Evolutionary conservation across 2,797 vertebrate genomes (phyloP).

Genomic region (Liasis olivaceus): DNA sequence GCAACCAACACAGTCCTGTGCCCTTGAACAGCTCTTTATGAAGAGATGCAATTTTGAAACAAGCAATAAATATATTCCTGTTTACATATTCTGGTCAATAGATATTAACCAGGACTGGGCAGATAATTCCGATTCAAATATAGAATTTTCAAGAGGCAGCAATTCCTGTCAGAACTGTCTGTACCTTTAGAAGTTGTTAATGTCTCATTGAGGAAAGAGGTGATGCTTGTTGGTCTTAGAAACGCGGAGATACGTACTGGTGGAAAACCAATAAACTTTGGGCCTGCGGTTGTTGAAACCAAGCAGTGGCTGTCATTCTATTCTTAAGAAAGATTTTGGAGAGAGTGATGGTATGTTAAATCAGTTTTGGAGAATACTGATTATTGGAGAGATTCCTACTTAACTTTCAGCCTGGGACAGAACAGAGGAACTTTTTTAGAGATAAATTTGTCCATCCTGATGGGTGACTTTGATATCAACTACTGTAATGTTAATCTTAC

Average conservation of each 20-base stretch:
- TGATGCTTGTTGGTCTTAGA: background rate
- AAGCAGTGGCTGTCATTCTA: background rate
- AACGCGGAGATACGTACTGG: background rate
- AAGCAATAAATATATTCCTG: background rate
- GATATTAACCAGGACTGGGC: background rate
- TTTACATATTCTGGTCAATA: background rate
- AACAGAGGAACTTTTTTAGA: background rate
- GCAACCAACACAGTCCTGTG: constrained; percentile 24
- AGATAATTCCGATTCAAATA: background rate
- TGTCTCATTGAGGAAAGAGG: background rate
- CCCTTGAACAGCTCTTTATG: constrained; percentile 39
- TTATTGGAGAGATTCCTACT: background rate
- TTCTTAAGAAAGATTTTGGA: background rate
- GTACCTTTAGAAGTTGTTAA: background rate
- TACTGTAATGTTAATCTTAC: background rate
- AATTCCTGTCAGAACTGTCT: background rate
- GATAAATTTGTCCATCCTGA: background rate
- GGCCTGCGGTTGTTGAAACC: too few species aligned
- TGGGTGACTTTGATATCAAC: background rate
- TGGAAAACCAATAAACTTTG: background rate
- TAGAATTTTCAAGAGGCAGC: background rate
- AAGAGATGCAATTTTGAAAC: constrained; percentile 59
- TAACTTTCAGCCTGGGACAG: background rate
- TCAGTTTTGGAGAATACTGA: background rate
- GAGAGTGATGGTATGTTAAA: background rate